Base-by-base conservation (phyloP, 2,113 vertebrate species). In the Phylloscopus trochilus region DNA sequence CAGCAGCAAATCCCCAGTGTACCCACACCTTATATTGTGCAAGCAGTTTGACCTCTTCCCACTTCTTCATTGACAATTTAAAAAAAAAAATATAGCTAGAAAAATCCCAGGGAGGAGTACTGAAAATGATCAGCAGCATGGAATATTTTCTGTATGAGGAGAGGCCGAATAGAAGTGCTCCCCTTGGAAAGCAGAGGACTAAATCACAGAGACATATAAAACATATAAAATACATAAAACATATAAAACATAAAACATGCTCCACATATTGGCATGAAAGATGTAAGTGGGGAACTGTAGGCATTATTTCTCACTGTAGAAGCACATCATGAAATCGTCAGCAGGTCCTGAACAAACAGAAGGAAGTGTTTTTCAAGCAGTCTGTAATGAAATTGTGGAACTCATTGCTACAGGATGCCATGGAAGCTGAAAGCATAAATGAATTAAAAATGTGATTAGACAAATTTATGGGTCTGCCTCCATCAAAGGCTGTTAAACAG, bases 381-480 rank as follows among this genome's bases (percentile, higher is more conserved):
- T 14, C 49, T 58, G 1, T 85, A 93, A 95, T 90, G 68, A 68
- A 79, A 85, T 83, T 92, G 59, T 86, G 75, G 31, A 66, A 55
- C 46, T 56, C 7, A 0, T 56, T 91, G 69, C 62, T 93, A 26
- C 63, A 74, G 90, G 86, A 88, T 86, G 27, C 46, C 43, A 52
- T 83, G 59, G 80, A 89, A 74, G 76, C 64, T 58, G 64, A 90
- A 95, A 94, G 76, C 72, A 78, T 52, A 90, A 95, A 78, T 70
- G 51, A 66, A 86, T 92, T 86, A 43, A 90, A 92, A 94, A 94
- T 83, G 16, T 11, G 55, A 80, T 90, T 86, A 88, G 59, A 51
- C 68, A 90, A 80, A 86, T 88, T 77, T 86, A 74, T 86, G 72
- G 60, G 59, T 86, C 70, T 39, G 85, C 30, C 75, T 94, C 79